phyloP scores from a whole-genome alignment of 1,140 invertebrate species.

The Teleopsis dalmanni region DNA sequence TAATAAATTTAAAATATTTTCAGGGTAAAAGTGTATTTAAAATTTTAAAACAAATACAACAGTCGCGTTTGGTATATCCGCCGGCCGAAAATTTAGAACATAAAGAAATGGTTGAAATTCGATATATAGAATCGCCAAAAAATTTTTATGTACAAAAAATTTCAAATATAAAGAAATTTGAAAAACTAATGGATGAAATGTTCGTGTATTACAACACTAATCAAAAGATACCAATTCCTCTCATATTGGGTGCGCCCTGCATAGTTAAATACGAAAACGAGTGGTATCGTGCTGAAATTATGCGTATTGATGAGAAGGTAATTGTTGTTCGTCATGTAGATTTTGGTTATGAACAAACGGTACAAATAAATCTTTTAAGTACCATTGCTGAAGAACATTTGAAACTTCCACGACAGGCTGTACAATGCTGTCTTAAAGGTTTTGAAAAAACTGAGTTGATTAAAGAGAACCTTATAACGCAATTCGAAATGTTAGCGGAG shows the following conservation, averaged over 20 bases:
- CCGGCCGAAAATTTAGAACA: slow-evolving; percentile 48
- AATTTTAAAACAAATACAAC: slow-evolving; percentile 45
- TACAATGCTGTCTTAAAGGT: slow-evolving; percentile 54
- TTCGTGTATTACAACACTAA: slow-evolving; percentile 33
- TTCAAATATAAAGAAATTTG: slow-evolving; percentile 50
- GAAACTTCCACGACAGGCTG: slow-evolving; percentile 60
- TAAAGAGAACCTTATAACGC: slow-evolving; percentile 33
- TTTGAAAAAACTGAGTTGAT: slow-evolving; percentile 39
- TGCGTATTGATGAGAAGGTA: slow-evolving; percentile 30
- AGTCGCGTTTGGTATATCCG: slow-evolving; percentile 47
- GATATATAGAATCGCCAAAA: slow-evolving; percentile 60
- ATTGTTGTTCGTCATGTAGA: slow-evolving; percentile 53
- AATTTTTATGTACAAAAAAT: slow-evolving; percentile 66
- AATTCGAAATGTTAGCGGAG: slow-evolving; percentile 43
- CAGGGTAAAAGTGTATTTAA: slow-evolving; percentile 45
- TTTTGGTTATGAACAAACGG: slow-evolving; percentile 69
- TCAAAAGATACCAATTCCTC: slow-evolving; percentile 45
- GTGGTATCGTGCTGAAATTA: slow-evolving; percentile 65
- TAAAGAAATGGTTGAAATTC: slow-evolving; percentile 54
- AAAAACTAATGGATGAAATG: slow-evolving; percentile 41
- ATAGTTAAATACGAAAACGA: slow-evolving; percentile 65
- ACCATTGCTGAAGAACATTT: slow-evolving; percentile 58
- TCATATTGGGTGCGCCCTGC: slow-evolving; percentile 57
- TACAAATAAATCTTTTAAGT: slow-evolving; percentile 51
- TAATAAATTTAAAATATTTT: background rate